A percentile compares a stretch with the other conserved stretches of the same genome.
Evolutionary conservation across 1,140 invertebrate species (phyloP).

Genomic region (Nixonia krombeini): DNA sequence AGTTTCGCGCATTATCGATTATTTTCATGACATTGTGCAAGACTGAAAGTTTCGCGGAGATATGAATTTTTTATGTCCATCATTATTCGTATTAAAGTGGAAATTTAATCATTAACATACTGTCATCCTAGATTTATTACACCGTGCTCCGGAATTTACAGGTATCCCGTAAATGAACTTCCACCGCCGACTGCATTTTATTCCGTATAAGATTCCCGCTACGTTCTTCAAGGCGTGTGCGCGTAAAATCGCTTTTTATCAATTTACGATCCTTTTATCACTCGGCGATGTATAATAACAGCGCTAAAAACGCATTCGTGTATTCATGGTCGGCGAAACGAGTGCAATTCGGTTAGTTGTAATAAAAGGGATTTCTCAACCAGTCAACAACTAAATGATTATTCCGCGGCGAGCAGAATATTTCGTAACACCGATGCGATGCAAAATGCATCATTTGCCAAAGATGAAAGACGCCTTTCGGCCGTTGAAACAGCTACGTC

Average conservation of each 20-base stretch:
- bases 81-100: background rate
- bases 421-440: no score
- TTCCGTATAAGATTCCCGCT: background rate
- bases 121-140: conserved; percentile 3
- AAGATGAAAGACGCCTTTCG: no score
- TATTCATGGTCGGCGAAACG: no score
- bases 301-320: no score
- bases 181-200: background rate
- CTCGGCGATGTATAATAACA: no score
- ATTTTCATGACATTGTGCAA: background rate
- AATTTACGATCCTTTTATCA: background rate
- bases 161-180: background rate
- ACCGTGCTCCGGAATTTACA: conserved; percentile 1
- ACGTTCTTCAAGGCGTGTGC: background rate
- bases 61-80: conserved; percentile 3
- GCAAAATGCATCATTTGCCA: no score
- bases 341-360: no score
- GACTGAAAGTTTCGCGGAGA: background rate
- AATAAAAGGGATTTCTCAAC: no score
- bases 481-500: no score
- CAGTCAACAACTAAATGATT: no score
- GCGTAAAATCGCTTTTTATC: background rate
- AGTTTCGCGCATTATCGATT: background rate
- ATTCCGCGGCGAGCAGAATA: no score
- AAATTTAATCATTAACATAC: conserved; percentile 10